Conservation (phyloP, 2,113 vertebrate species). For the Hippopotamus amphibius region DNA sequence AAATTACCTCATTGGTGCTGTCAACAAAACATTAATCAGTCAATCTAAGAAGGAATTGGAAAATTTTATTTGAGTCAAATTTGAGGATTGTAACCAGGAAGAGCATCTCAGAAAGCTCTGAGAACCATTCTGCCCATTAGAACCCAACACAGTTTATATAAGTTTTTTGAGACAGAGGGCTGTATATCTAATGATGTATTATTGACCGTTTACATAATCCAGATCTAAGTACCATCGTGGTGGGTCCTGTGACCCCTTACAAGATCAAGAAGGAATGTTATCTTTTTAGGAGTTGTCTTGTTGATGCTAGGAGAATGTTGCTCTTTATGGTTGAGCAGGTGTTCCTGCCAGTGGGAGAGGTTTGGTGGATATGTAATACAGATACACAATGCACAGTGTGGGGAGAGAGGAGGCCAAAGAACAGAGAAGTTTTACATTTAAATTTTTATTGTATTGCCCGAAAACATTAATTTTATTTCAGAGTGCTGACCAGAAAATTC, state of each 20-base stretch:
- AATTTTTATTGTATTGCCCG: neutral
- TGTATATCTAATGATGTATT: neutral
- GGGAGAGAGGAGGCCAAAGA: neutral
- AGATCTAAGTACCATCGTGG: neutral
- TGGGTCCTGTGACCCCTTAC: neutral
- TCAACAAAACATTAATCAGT: neutral
- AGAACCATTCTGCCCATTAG: neutral
- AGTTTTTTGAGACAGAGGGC: neutral
- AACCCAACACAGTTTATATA: neutral
- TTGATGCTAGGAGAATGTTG: neutral
- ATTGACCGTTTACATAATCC: neutral
- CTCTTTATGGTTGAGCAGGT: neutral
- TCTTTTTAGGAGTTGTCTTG: neutral
- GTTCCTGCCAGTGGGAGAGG: neutral
- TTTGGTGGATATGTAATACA: neutral
- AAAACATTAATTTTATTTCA: neutral
- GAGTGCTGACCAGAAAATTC: neutral
- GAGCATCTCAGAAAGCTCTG: neutral
- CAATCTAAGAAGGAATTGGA: neutral
- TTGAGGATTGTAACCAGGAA: neutral
- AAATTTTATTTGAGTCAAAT: neutral
- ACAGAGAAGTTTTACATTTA: neutral
- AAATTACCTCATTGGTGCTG: neutral
- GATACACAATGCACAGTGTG: neutral
- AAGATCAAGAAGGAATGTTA: neutral